Evolutionary conservation across 2,888 invertebrate species (phyloP), one percentile per base, ranked within the genome.

Genomic region (Noctua comes): DNA sequence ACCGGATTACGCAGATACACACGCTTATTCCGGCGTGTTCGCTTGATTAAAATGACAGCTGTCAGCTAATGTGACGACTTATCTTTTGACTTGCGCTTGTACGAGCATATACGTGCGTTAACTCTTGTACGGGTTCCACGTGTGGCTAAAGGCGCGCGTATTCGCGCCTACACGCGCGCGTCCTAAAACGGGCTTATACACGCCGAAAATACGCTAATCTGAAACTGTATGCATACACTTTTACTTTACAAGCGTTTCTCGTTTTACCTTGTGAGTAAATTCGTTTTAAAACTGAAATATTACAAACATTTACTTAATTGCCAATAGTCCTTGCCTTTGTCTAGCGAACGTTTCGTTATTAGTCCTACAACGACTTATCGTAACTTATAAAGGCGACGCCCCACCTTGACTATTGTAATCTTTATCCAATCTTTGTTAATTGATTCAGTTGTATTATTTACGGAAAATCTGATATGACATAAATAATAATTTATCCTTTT

Each of bases 271-370:
- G 66, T 68, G 65, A 87, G 62, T 40, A 68, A 68, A 59, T 69
- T 73, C 36, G 68, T 84, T 86, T 78, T 40, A 69, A 78, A 78
- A 80, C 71, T 71, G 48, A 83, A 84, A 75, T 84, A 86, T 77
- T 70, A 71, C 76, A 65, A 73, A 59, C 75, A 86, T 86, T 86
- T 69, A 88, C 74, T 84, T 81, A 76, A 84, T 84, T 88, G 65
- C 43, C 73, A 77, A 75, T 70, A 77, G 31, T 71, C 75, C n/a
- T 75, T 76, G 79, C 72, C 62, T 80, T 86, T 80, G 77, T 74
- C 72, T 68, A 40, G 76, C 27, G 62, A 79, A 81, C n/a, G 76
- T 86, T 81, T 71, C 51, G 71, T 78, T 81, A 78, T 84, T 80
- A 71, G 68, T 73, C 31, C 31, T 77, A 65, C 51, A 74, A 73